Evolutionary conservation across 2,113 vertebrate species (phyloP).

Genomic region (Thermophis baileyi): DNA sequence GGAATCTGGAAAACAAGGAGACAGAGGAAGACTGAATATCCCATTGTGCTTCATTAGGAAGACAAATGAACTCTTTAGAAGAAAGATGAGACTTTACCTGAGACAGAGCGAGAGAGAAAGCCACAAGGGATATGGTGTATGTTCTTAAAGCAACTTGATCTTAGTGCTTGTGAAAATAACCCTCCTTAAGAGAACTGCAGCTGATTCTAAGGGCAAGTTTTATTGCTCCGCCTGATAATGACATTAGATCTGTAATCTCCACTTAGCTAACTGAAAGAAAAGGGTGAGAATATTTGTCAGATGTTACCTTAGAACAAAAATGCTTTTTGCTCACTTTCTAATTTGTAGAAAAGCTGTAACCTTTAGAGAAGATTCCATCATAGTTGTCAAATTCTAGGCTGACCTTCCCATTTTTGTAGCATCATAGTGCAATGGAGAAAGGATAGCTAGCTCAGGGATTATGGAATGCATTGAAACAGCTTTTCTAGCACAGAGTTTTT

Average conservation of each 20-base stretch:
- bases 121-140: constrained; percentile 35
- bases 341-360: background rate
- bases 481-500: background rate
- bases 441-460: background rate
- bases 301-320: background rate
- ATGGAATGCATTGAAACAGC: background rate
- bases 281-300: background rate
- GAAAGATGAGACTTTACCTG: constrained; percentile 56
- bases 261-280: background rate
- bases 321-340: background rate
- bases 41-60: constrained; percentile 51
- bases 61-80: constrained; percentile 28
- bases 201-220: constrained; percentile 36
- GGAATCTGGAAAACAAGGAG: constrained; percentile 23
- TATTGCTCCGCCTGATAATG: constrained; percentile 39
- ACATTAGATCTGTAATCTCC: background rate
- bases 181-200: constrained; percentile 7
- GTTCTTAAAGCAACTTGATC: constrained; percentile 59
- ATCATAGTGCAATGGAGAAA: background rate
- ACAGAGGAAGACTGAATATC: constrained; percentile 12
- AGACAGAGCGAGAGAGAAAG: constrained; percentile 24
- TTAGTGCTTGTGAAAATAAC: constrained; percentile 13
- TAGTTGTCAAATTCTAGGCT: background rate
- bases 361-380: background rate
- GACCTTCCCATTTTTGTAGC: too few species aligned